A percentile compares a stretch with the other conserved stretches of the same genome.
Evolutionary conservation across 2,888 invertebrate genomes (phyloP).

Genomic region (Eutolmus rufibarbis): DNA sequence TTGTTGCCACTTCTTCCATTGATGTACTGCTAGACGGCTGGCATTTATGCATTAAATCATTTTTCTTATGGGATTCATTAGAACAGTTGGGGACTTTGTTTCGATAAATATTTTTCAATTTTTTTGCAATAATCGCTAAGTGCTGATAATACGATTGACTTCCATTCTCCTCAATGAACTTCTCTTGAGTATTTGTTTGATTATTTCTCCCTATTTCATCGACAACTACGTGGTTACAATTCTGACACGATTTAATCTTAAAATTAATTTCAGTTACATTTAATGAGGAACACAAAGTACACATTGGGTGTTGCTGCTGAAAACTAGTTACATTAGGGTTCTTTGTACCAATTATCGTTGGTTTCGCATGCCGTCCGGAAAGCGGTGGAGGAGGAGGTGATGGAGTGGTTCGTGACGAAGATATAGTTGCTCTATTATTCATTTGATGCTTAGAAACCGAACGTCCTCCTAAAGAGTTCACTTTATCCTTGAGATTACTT

Average conservation of each 20-base stretch:
- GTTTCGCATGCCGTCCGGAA: slow-evolving; percentile 21
- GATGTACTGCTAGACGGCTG: not conserved
- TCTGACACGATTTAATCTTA: slow-evolving; percentile 48
- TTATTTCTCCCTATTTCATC: slow-evolving; percentile 39
- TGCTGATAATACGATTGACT: slow-evolving; percentile 43
- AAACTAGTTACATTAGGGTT: slow-evolving; percentile 13
- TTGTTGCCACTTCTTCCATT: not conserved
- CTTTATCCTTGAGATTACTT: not conserved
- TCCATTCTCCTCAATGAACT: not conserved
- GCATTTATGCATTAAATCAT: not conserved
- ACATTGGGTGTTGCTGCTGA: slow-evolving; percentile 24
- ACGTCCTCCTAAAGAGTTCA: not conserved
- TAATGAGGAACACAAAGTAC: slow-evolving; percentile 47
- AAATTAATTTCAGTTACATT: slow-evolving; percentile 48
- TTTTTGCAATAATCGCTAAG: slow-evolving; percentile 44
- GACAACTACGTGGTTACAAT: slow-evolving; percentile 46
- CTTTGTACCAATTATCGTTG: slow-evolving; percentile 41
- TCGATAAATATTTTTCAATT: slow-evolving; percentile 47
- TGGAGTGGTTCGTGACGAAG: not conserved
- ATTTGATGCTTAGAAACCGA: not conserved
- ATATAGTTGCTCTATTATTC: not conserved
- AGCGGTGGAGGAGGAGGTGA: slow-evolving; percentile 39
- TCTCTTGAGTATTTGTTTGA: not conserved
- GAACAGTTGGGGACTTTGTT: slow-evolving; percentile 40
- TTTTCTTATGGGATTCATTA: not conserved